phyloP scores from a whole-genome alignment of 2,888 invertebrate species.

The Mechanitis messenoides region DNA sequence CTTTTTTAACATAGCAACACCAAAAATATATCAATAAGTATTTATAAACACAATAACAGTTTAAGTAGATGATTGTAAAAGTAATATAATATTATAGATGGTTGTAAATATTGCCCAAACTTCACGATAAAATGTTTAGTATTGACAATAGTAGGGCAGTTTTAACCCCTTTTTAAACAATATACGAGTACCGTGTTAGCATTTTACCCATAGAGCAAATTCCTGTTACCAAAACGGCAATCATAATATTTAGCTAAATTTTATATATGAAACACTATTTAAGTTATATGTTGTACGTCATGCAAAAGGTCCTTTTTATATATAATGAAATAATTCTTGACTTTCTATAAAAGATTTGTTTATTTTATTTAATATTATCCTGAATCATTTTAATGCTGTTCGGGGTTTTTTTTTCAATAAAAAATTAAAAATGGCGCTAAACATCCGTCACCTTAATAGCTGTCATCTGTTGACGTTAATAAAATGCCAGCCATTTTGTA shows the following conservation, averaged over 20 bases:
- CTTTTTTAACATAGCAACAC: slow-evolving; percentile 4
- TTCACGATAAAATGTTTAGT: neutral
- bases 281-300: too few relatives aligned
- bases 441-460: slow-evolving; percentile 22
- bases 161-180: neutral
- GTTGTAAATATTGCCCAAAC: neutral
- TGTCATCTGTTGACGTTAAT: slow-evolving; percentile 17
- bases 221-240: too few relatives aligned
- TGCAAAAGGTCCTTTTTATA: too few relatives aligned
- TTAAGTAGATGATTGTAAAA: slow-evolving; percentile 3
- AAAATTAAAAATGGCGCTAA: slow-evolving; percentile 9
- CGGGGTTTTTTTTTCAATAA: too few relatives aligned
- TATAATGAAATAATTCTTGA: too few relatives aligned
- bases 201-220: neutral
- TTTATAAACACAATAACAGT: neutral
- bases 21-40: slow-evolving; percentile 4
- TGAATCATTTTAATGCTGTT: too few relatives aligned
- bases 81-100: neutral
- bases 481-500: neutral
- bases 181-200: neutral
- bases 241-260: too few relatives aligned
- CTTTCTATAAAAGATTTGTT: too few relatives aligned
- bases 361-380: too few relatives aligned
- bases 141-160: neutral
- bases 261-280: too few relatives aligned